Percentiles rank a stretch among this genome's conserved stretches.
Evolutionary conservation across 2,888 invertebrate genomes (phyloP).

Genomic region (Caenorhabditis sp.): DNA sequence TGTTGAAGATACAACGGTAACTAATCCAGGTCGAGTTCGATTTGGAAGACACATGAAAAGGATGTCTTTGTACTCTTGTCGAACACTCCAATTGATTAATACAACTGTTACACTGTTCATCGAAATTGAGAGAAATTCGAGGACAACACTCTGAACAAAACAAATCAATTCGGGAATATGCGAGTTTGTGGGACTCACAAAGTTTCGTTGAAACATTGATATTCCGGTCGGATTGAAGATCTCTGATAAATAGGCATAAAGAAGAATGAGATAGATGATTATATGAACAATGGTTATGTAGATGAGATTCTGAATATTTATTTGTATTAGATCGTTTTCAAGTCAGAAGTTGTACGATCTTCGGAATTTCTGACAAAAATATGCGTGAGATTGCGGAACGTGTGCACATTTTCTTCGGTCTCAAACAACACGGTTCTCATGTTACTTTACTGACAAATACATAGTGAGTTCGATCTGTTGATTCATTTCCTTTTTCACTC

Average conservation of each 20-base stretch:
- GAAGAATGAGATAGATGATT: neutral
- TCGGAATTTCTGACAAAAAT: no score
- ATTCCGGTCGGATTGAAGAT: neutral
- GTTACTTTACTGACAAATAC: no score
- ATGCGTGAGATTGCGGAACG: no score
- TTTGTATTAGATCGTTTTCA: no score
- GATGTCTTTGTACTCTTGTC: neutral
- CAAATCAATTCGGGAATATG: neutral
- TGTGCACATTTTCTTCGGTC: no score
- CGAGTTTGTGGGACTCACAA: neutral
- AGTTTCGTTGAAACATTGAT: neutral
- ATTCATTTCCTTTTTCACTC: no score
- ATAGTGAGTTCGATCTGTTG: no score
- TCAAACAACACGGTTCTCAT: no score
- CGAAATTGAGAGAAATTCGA: neutral
- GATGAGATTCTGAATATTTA: neutral
- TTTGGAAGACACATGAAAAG: neutral
- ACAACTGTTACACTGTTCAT: neutral
- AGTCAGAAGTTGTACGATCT: neutral
- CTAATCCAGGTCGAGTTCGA: neutral
- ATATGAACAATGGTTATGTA: neutral
- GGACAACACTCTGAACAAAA: neutral
- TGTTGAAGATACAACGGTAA: neutral
- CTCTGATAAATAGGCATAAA: neutral
- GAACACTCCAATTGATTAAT: neutral